Evolutionary conservation across 2,113 vertebrate genomes (phyloP).

Genomic region (Pongo abelii): DNA sequence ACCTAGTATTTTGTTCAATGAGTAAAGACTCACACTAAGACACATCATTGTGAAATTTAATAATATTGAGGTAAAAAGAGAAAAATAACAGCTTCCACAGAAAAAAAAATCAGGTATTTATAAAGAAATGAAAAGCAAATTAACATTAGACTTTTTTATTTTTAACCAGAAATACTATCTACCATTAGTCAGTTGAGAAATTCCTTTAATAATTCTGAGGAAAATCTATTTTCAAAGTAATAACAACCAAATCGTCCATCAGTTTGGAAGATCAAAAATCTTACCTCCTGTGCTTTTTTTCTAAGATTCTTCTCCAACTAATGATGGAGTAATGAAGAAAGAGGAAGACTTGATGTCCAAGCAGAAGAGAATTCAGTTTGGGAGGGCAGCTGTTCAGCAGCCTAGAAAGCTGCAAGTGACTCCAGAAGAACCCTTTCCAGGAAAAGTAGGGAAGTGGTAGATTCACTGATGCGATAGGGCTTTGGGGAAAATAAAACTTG

Average conservation of each 20-base stretch:
- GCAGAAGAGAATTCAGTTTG: too few relatives aligned
- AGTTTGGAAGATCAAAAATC: not conserved
- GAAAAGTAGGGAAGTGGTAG: too few relatives aligned
- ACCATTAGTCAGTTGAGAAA: not conserved
- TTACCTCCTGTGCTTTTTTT: not conserved
- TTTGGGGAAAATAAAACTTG: not conserved
- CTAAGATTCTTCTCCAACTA: not conserved
- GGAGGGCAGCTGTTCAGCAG: not conserved
- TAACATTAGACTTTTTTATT: not conserved
- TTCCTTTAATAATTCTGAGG: not conserved
- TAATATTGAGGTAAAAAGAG: not conserved
- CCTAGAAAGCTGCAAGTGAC: too few relatives aligned
- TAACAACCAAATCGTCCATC: not conserved
- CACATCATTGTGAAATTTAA: not conserved
- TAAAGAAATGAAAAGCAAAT: not conserved
- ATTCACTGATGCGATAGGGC: not conserved
- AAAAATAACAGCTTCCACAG: not conserved
- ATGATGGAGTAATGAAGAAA: not conserved
- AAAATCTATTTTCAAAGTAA: not conserved
- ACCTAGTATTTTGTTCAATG: not conserved
- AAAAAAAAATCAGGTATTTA: not conserved
- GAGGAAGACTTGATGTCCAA: too few relatives aligned
- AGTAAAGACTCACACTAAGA: not conserved
- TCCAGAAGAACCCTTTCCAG: not conserved
- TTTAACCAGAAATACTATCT: not conserved